Evolutionary conservation across 1,140 invertebrate genomes (phyloP), one percentile per base, ranked within the genome.

Genomic region (Oryzaephilus surinamensis): DNA sequence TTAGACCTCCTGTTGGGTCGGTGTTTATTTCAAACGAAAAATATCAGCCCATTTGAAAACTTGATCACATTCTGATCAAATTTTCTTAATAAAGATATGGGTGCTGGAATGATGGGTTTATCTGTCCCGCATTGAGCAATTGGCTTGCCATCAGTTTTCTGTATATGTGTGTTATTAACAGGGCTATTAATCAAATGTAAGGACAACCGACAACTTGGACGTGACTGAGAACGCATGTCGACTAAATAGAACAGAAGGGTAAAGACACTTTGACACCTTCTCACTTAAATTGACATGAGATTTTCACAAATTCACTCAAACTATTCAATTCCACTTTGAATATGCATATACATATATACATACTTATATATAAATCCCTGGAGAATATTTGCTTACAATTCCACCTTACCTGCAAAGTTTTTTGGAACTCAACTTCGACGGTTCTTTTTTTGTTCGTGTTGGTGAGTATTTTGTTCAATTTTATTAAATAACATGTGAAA

Each of bases 181-280:
- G 39, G 23, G 46, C 41, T 48, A 45, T 48, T 51, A 51, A 51
- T 51, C 47, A 51, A 45, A 49, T 43, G 32, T 34, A 41, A 48
- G 49, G 50, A 43, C 46, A 51, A 33, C 39, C 33, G 43, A 49
- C 43, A 45, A 46, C 18, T 32, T 19, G 21, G 35, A 38, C 37
- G 39, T 45, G 43, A 42, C 39, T 32, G 43, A 35, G 43, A 48
- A 42, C 39, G 23, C 39, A 42, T 45, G 43, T 46, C 28, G 46
- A 17, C 34, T 45, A 45, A 45, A 43, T 49, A 33, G 35, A 45
- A 42, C 38, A 45, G 43, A 45, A 43, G 45, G 44, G 37, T 46
- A 43, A 43, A 47, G 48, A 50, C 41, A 50, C 38, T 28, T 47
- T 47, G 48, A 47, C 48, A 46, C 45, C 48, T 38, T 27, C 32